phyloP scores from a whole-genome alignment of 1,140 invertebrate species.

The Macrocentrus cingulum region DNA sequence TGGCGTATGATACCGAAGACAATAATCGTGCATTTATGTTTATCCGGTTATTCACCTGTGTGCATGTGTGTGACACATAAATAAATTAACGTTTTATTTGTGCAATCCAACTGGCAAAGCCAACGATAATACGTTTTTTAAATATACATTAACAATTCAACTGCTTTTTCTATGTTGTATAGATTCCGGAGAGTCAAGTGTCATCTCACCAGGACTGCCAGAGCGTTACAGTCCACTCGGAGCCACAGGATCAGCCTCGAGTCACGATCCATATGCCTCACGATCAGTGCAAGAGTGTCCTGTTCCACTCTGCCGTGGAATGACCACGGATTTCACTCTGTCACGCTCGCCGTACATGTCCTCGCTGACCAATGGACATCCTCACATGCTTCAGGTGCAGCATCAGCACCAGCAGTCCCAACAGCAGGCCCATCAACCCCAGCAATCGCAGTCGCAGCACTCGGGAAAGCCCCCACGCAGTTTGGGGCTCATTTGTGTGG shows the following conservation, averaged over 20 bases:
- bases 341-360: constrained; percentile 53
- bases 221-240: constrained; percentile 55
- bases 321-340: constrained; percentile 49
- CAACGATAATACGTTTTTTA: no score
- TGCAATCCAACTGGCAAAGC: background rate
- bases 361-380: constrained; percentile 51
- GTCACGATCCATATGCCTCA: constrained; percentile 51
- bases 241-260: constrained; percentile 49
- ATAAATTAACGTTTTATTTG: background rate
- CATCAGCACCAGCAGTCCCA: constrained; percentile 44
- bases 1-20: constrained; percentile 28
- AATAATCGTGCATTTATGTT: constrained; percentile 33
- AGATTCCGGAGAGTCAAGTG: constrained; percentile 56
- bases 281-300: constrained; percentile 50
- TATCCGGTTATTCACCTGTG: constrained; percentile 6
- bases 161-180: constrained; percentile 3
- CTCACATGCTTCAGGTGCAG: constrained; percentile 48
- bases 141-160: no score
- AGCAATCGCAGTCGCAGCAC: constrained; percentile 42
- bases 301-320: constrained; percentile 49
- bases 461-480: constrained; percentile 52
- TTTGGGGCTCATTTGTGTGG: constrained; percentile 83
- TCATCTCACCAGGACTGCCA: constrained; percentile 55
- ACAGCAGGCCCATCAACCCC: constrained; percentile 33
- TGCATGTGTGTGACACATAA: constrained; percentile 7